Base-by-base conservation (phyloP, 2,797 vertebrate genomes). In the Alectoris magna region DNA sequence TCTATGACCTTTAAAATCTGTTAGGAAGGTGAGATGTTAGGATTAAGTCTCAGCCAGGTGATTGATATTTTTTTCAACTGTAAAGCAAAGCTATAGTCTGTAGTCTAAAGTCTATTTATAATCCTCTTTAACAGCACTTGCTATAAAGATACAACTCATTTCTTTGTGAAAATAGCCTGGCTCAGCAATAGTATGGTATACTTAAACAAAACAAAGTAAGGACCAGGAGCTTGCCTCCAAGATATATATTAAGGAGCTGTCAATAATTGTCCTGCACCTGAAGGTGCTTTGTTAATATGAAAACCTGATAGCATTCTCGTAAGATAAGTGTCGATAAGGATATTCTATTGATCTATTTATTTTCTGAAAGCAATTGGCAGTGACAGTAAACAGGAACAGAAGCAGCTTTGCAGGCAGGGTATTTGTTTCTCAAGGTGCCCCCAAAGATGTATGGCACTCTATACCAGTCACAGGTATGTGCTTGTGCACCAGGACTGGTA, bases 101-200 rank as follows among this genome's bases (percentile, higher is more conserved):
- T 96, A 95, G 91, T 96, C 84, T 86, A 97, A 97, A 97, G 91
- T 85, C 75, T 93, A 94, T 95, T 92, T 96, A 93, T 96, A 97
- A 96, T 96, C 87, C 87, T 94, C 91, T 96, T 96, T 95, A 92
- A 85, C 72, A 84, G 94, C 72, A 85, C 77, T 96, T 91, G 75
- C 49, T 94, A 84, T 92, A 94, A 96, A 96, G 93, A 96, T 83
- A 91, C 90, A 96, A 95, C 71, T 96, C 78, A 89, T 76, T 95
- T 96, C 91, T 95, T 94, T 94, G 92, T 94, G 84, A 92, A 95
- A 94, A 94, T 55, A 95, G 83, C 71, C 84, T 91, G 85, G 71
- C 56, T 95, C 63, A 76, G 94, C 88, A 86, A 76, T 44, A 6
- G 24, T 36, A 81, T 55, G 75, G 88, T 95, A 31, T 38, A 74